Percentiles rank a stretch among this genome's conserved stretches.
Conservation (phyloP, 2,113 vertebrate species). For the Rhineura floridana region DNA sequence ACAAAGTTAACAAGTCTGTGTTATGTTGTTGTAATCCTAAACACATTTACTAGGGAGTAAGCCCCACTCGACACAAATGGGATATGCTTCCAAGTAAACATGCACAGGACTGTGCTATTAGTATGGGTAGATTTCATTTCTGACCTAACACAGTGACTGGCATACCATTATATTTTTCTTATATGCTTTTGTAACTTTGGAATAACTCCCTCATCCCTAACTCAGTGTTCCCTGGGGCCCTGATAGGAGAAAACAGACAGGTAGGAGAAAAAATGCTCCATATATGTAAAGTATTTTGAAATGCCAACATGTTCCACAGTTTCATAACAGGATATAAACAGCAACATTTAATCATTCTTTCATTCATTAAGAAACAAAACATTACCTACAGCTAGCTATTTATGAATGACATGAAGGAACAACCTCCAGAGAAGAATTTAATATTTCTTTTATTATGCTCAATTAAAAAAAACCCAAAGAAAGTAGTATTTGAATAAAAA, state of each 20-base stretch:
- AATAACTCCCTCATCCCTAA: background rate
- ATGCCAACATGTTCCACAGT: background rate
- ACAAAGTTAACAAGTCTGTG: background rate
- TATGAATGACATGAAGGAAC: slow-evolving; percentile 66
- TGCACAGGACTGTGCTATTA: background rate
- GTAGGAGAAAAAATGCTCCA: background rate
- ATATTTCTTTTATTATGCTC: background rate
- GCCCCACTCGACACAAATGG: background rate
- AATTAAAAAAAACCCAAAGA: slow-evolving; percentile 23
- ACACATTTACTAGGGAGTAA: background rate
- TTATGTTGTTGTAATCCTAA: background rate
- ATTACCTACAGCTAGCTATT: background rate
- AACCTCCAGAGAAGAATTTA: slow-evolving; percentile 42
- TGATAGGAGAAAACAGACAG: slow-evolving; percentile 11
- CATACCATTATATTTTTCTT: background rate
- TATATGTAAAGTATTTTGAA: background rate
- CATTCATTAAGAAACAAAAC: fast-evolving
- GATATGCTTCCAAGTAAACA: background rate
- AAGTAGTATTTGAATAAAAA: slow-evolving; percentile 62
- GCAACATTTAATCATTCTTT: background rate
- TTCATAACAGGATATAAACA: background rate
- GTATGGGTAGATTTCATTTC: background rate
- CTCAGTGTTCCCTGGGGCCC: background rate
- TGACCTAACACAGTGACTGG: too few relatives aligned
- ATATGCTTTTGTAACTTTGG: background rate